Base-by-base conservation (phyloP, 2,113 vertebrate species). In the Octodon degus region DNA sequence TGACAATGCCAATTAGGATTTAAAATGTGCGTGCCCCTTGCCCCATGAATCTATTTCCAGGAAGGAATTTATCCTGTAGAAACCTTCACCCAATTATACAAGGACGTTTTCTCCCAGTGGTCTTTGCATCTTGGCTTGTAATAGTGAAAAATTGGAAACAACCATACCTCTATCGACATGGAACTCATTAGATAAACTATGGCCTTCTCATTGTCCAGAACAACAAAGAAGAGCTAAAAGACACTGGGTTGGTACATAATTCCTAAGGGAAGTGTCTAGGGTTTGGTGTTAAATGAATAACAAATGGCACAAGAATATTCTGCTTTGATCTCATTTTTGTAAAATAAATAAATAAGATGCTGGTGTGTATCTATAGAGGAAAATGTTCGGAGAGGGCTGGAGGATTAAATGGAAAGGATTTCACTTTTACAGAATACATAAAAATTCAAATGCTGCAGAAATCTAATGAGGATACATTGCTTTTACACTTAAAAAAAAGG, bases 231-330 rank as follows among this genome's bases (percentile, higher is more conserved):
- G 74, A n/a, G 50, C 17, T 53, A 16, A 20, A n/a, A 40, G 65
- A 24, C 22, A n/a, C 0, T 34, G 47, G 62, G 50, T 5, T 47
- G 63, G 2, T 2, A 1, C 0, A 1, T 4, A 14, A 2, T 20
- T 62, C 40, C 65, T 14, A 3, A 25, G 79, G n/a, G 68, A 81
- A 27, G 43, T 2, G 6, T 0, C 32, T 34, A 14, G 9, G 14
- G n/a, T n/a, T 11, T 34, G 32, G 2, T 30, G 24, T 25, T 53
- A 25, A 63, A 22, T 37, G 0, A 13, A 65, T 24, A 40, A 47
- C 47, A 27, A 85, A 72, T 16, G 60, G 22, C 6, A 12, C 11
- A 3, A 20, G 43, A n/a, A 60, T 53, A 55, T 8, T 53, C 37
- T 1, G 2, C 70, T 53, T 37, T 30, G 27, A 43, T 24, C 63